Evolutionary conservation across 2,113 vertebrate genomes (phyloP), one percentile per base, ranked within the genome.

Genomic region (Ophthalmolycus amberensis): DNA sequence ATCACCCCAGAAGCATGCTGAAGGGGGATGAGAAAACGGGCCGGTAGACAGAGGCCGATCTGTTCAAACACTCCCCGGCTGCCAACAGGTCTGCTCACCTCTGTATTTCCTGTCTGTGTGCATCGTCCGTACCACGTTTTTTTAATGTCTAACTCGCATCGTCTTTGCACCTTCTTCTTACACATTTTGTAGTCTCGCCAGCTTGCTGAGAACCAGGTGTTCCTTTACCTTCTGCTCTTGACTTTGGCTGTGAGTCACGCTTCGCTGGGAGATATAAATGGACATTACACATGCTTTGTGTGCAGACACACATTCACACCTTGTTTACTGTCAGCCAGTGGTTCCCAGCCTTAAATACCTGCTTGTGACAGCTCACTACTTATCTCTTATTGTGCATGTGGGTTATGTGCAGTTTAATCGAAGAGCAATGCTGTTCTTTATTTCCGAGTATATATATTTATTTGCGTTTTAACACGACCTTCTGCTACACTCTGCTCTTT

Each of bases 41-140:
- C 40, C 62, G 77, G 56, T 56, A 82, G 66, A 90, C 88, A 85
- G 80, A 88, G 73, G 60, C 69, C 42, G 52, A 59, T 89, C 75
- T 83, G 83, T 87, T 85, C 71, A 6, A 62, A 52, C 65, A 14
- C 75, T 70, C 75, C 70, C 76, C 54, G 64, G 44, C 72, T 76
- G 52, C 63, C 82, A 18, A 70, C 82, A 84, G 84, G 59, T 84
- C 84, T 75, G 82, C 54, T 56, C 15, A 1, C 58, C 80, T 76
- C 80, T 34, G 3, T 12, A 22, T 74, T 82, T 71, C 56, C 46
- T 63, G 56, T 56, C 74, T 62, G 7, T 6, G 16, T 59, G 38
- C 27, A 46, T 59, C 27, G 27, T 54, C 76, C 54, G 54, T 20
- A 3, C 8, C 79, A n/a, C 25, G 3, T 63, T 18, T 18, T 27